Evolutionary conservation across 1,140 invertebrate species (phyloP), one percentile per base, ranked within the genome.

Genomic region (Micrasema minimum): DNA sequence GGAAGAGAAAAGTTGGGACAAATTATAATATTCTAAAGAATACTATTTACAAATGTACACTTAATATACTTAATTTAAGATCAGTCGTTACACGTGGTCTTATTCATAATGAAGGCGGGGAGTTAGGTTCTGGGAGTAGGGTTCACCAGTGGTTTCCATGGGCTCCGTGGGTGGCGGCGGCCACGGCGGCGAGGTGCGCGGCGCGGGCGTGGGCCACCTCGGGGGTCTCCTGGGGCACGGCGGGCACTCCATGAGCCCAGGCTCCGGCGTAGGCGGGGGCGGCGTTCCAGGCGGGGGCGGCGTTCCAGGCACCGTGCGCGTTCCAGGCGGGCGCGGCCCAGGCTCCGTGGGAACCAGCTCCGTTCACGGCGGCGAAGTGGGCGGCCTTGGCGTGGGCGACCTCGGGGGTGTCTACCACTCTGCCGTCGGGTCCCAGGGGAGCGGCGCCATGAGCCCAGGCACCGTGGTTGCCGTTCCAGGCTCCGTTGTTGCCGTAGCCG

Each of bases 261-360:
- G 26, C 26, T 31, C 26, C 26, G 26, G 26, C 26, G 26, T 31
- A 31, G 26, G 26, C 26, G 26, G 26, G 26, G 26, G 26, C 26
- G 26, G 26, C 26, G n/a, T n/a, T n/a, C 26, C 26, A 31, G 26
- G 26, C 26, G 26, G 26, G 7, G 26, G 26, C 3, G 7, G 26
- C 26, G 26, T 2, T 16, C 46, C 46, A 48, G 18, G 46, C 46
- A 9, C 14, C 12, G 10, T 48, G 45, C 2, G 12, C 43, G 18
- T n/a, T 5, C 43, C 43, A 45, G 18, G 45, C 45, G 10, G 14
- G 14, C 0, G 55, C 12, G 3, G 10, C 11, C 51, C 14, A 41
- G 0, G 35, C 35, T 9, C 18, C 9, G 10, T 38, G 35, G 23
- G 41, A 31, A 64, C 57, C 0, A 74, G 85, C 85, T 14, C 46